Evolutionary conservation across 2,113 vertebrate species (phyloP).

Genomic region (Aptenodytes patagonicus): DNA sequence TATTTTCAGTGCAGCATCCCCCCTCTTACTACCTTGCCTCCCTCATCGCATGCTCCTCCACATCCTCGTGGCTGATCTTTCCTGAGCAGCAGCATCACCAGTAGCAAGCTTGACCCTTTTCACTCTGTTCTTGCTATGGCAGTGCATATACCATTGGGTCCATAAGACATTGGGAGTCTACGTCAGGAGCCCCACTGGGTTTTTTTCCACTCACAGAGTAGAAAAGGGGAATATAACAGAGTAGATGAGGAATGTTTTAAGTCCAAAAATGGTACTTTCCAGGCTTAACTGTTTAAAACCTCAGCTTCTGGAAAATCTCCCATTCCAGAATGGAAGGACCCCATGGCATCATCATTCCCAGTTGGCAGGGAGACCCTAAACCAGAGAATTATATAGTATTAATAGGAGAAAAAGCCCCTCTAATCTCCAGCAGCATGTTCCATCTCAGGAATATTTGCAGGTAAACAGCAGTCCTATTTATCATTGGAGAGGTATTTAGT

Average conservation of each 20-base stretch:
- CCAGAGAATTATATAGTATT: neutral
- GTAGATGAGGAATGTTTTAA: neutral
- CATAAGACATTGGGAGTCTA: neutral
- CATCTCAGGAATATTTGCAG: neutral
- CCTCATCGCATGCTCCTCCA: fast-evolving
- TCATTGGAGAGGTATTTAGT: neutral
- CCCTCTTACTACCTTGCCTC: neutral
- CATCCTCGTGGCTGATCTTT: neutral
- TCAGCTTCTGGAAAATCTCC: neutral
- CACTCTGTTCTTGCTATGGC: neutral
- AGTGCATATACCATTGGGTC: neutral
- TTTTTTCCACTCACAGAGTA: neutral
- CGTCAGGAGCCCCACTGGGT: fast-evolving
- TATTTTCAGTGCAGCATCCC: neutral
- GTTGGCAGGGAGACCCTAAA: neutral
- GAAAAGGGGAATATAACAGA: neutral
- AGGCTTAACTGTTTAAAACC: neutral
- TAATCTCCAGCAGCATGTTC: neutral
- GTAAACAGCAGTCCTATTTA: neutral
- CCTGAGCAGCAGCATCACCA: neutral
- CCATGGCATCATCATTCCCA: neutral
- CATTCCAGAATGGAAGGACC: neutral
- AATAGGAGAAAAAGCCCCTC: neutral
- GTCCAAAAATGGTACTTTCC: neutral
- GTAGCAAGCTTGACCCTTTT: neutral